Evolutionary conservation across 2,888 invertebrate species (phyloP).

Genomic region (Alviniconcha strummeri): DNA sequence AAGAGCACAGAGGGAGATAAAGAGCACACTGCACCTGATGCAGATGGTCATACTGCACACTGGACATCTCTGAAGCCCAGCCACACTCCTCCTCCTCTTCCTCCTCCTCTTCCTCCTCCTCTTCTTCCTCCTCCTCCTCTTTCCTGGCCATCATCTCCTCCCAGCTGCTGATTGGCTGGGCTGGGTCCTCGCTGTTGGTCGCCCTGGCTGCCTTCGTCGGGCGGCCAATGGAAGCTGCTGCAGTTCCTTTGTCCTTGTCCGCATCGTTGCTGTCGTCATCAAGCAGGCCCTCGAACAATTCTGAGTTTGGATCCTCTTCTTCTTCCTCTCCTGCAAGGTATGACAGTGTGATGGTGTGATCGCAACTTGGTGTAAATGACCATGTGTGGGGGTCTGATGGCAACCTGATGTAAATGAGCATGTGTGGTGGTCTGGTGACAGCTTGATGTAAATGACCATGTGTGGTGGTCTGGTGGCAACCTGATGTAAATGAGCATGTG

Average conservation of each 20-base stretch:
- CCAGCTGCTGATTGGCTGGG: not conserved
- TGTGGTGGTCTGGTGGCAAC: too few relatives aligned
- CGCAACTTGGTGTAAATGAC: too few relatives aligned
- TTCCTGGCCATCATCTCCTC: slow-evolving; percentile 1
- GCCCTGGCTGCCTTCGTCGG: too few relatives aligned
- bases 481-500: too few relatives aligned
- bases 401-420: too few relatives aligned
- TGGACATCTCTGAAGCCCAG: slow-evolving; percentile 7
- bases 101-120: slow-evolving; percentile 34
- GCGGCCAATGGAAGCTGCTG: not conserved
- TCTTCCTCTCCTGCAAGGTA: slow-evolving; percentile 6
- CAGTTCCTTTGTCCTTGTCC: not conserved
- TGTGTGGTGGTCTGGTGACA: too few relatives aligned
- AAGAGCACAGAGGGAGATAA: too few relatives aligned
- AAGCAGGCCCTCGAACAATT: slow-evolving; percentile 14
- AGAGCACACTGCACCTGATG: slow-evolving; percentile 40
- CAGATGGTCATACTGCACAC: slow-evolving; percentile 41
- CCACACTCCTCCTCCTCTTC: slow-evolving; percentile 31
- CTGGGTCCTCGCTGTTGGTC: too few relatives aligned
- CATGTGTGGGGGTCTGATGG: too few relatives aligned
- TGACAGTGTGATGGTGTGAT: too few relatives aligned
- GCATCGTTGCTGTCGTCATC: slow-evolving; percentile 5
- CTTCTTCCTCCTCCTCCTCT: slow-evolving; percentile 36
- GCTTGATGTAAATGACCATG: too few relatives aligned
- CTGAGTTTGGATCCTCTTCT: slow-evolving; percentile 27